Evolutionary conservation across 2,797 vertebrate genomes (phyloP).

Genomic region (Molossus alvarezi): DNA sequence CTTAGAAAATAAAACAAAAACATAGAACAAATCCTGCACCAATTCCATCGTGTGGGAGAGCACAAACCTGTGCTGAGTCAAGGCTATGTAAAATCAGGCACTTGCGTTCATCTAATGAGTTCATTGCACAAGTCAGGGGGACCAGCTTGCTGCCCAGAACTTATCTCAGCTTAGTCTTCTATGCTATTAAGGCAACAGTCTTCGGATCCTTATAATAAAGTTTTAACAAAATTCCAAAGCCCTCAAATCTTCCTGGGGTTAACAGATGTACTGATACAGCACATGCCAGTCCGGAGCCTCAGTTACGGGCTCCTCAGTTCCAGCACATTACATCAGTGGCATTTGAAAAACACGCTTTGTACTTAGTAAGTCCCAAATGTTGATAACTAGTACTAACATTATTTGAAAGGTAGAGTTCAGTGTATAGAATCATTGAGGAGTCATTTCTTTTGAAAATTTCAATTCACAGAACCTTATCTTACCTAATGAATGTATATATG

Average conservation of each 20-base stretch:
- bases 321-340: neutral
- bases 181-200: neutral
- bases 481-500: neutral
- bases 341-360: neutral
- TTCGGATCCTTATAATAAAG: neutral
- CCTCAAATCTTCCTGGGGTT: neutral
- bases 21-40: neutral
- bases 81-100: neutral
- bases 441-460: neutral
- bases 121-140: neutral
- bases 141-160: neutral
- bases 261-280: neutral
- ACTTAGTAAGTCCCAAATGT: neutral
- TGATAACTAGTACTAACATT: neutral
- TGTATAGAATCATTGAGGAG: neutral
- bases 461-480: conserved; percentile 24
- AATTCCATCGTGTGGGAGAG: neutral
- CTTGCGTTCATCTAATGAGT: neutral
- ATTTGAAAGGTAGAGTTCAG: conserved; percentile 18
- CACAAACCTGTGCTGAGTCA: neutral
- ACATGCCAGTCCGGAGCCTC: neutral
- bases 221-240: neutral
- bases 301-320: neutral
- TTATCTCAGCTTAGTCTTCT: neutral
- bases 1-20: conserved; percentile 29